Conservation (phyloP, 1,140 invertebrate genomes). For the Bemisia tabaci region DNA sequence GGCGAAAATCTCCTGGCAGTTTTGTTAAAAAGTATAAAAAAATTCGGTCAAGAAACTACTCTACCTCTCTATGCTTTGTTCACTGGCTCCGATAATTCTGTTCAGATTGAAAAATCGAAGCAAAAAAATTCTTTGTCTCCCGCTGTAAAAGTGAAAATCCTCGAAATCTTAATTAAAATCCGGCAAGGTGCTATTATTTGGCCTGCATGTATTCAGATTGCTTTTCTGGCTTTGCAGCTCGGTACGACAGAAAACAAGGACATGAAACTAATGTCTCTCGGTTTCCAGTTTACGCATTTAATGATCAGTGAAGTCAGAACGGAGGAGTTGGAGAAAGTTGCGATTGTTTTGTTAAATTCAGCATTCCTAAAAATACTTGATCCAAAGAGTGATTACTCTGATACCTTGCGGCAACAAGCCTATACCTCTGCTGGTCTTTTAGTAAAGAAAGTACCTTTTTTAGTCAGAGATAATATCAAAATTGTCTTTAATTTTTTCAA, state of each 20-base stretch:
- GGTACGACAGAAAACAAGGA: conserved; percentile 48
- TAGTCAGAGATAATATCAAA: conserved; percentile 50
- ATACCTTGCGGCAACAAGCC: conserved; percentile 43
- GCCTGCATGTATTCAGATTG: conserved; percentile 34
- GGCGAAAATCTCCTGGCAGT: conserved; percentile 9
- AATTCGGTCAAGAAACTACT: conserved; percentile 8
- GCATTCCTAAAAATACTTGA: conserved; percentile 54
- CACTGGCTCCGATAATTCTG: not conserved
- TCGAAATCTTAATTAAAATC: conserved; percentile 5
- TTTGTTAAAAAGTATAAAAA: conserved; percentile 7
- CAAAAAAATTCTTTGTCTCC: conserved; percentile 8
- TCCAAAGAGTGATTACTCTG: conserved; percentile 32
- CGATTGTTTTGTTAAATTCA: conserved; percentile 44
- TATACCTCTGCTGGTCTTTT: conserved; percentile 63
- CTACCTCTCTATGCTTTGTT: conserved; percentile 12
- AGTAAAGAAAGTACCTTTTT: conserved; percentile 46
- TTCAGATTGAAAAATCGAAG: not conserved
- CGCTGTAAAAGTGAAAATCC: conserved; percentile 8
- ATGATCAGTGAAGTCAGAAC: conserved; percentile 48
- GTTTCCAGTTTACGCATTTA: conserved; percentile 67
- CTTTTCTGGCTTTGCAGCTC: not conserved
- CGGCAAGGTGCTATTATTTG: conserved; percentile 13
- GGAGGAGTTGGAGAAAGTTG: conserved; percentile 42
- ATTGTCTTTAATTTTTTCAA: conserved; percentile 51
- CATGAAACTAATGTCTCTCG: conserved; percentile 60